Conservation (phyloP, 2,888 invertebrate species). For the Zeuzera pyrina region DNA sequence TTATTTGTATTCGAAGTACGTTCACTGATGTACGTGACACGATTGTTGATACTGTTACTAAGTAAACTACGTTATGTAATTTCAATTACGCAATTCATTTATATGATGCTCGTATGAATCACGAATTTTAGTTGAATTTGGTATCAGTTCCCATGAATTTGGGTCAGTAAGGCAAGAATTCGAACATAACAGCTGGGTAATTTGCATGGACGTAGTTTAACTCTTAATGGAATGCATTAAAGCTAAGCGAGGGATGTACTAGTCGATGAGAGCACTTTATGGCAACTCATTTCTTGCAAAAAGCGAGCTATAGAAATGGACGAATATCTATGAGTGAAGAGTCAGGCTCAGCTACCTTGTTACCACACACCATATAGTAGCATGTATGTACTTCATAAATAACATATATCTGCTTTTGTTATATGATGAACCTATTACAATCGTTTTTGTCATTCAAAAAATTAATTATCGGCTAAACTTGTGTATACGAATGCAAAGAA, state of each 20-base stretch:
- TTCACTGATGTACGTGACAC: slow-evolving; percentile 44
- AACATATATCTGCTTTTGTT: no score
- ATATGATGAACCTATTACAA: no score
- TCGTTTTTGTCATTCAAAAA: no score
- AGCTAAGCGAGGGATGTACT: slow-evolving; percentile 32
- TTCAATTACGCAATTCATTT: slow-evolving; percentile 50
- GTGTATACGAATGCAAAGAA: no score
- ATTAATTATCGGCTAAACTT: no score
- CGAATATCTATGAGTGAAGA: no score
- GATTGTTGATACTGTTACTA: slow-evolving; percentile 47
- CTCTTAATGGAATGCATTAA: slow-evolving; percentile 52
- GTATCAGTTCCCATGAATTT: slow-evolving; percentile 15
- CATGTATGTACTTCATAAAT: no score
- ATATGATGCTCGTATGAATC: slow-evolving; percentile 10
- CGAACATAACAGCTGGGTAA: slow-evolving; percentile 32
- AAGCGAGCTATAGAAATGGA: slow-evolving; percentile 34
- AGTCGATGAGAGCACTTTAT: slow-evolving; percentile 32
- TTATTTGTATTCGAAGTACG: slow-evolving; percentile 56
- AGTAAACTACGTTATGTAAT: slow-evolving; percentile 43
- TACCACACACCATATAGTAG: no score
- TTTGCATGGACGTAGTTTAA: slow-evolving; percentile 38
- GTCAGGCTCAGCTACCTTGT: slow-evolving; percentile 1
- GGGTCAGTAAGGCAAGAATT: slow-evolving; percentile 23
- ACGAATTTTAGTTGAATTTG: slow-evolving; percentile 4
- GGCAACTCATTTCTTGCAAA: slow-evolving; percentile 28